phyloP scores from a whole-genome alignment of 2,113 vertebrate species.

The Budorcas taxicolor region DNA sequence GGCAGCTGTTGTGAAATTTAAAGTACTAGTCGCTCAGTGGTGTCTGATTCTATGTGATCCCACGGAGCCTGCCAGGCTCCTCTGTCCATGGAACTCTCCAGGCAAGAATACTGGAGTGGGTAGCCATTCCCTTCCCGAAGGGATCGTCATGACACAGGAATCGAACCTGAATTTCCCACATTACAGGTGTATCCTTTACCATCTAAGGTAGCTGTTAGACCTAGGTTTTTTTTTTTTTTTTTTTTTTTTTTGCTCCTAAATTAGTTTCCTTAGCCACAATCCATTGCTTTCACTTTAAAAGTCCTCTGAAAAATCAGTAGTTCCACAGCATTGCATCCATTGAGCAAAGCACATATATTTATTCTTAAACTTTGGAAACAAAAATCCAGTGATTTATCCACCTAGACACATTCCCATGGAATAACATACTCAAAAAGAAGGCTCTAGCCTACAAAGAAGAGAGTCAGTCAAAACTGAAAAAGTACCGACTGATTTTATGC shows the following conservation, averaged over 20 bases:
- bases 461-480: background rate
- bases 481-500: background rate
- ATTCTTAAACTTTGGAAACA: background rate
- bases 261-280: background rate
- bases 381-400: background rate
- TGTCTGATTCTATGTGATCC: background rate
- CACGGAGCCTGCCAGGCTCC: background rate
- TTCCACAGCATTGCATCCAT: background rate
- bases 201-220: background rate
- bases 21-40: background rate
- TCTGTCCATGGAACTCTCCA: background rate
- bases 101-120: background rate
- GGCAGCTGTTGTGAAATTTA: background rate
- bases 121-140: background rate
- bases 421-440: background rate
- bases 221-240: background rate
- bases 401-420: background rate
- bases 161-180: background rate
- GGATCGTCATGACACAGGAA: background rate
- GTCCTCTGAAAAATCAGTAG: background rate
- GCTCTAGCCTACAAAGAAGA: background rate
- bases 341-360: background rate
- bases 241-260: background rate
- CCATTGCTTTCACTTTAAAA: background rate
- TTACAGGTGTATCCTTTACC: background rate